phyloP scores from a whole-genome alignment of 1,140 invertebrate genomes.

The Drosophila novamexicana region DNA sequence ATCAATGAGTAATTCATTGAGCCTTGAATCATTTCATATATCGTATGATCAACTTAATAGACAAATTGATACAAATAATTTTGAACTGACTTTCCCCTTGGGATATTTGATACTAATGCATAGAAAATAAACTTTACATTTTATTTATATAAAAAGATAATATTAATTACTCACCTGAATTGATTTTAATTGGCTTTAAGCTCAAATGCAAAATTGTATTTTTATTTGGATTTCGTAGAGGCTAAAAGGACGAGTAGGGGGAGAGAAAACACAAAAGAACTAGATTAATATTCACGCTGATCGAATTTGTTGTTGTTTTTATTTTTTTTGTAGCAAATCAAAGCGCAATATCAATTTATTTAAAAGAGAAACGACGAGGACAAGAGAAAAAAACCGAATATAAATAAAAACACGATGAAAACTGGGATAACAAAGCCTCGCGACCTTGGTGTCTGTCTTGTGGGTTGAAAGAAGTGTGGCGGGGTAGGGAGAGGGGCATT shows the following conservation, averaged over 20 bases:
- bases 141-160: not conserved
- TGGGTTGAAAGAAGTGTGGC: too few species aligned
- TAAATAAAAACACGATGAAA: not conserved
- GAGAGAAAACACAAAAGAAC: constrained; percentile 26
- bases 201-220: constrained; percentile 20
- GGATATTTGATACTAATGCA: too few species aligned
- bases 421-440: constrained; percentile 9
- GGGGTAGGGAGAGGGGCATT: not conserved
- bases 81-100: too few species aligned
- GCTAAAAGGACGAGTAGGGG: constrained; percentile 14
- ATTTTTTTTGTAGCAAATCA: constrained; percentile 3
- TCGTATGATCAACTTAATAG: too few species aligned
- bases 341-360: constrained; percentile 13
- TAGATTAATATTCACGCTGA: constrained; percentile 15
- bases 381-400: constrained; percentile 1
- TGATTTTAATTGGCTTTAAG: not conserved
- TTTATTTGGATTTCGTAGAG: constrained; percentile 11
- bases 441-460: constrained; percentile 18
- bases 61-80: too few species aligned
- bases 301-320: not conserved
- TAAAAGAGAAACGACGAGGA: not conserved
- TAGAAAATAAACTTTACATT: too few species aligned
- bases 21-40: too few species aligned
- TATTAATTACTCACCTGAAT: constrained; percentile 27
- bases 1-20: too few species aligned